Conservation (phyloP, 1,140 invertebrate genomes). For the Caenorhabditis elegans region DNA sequence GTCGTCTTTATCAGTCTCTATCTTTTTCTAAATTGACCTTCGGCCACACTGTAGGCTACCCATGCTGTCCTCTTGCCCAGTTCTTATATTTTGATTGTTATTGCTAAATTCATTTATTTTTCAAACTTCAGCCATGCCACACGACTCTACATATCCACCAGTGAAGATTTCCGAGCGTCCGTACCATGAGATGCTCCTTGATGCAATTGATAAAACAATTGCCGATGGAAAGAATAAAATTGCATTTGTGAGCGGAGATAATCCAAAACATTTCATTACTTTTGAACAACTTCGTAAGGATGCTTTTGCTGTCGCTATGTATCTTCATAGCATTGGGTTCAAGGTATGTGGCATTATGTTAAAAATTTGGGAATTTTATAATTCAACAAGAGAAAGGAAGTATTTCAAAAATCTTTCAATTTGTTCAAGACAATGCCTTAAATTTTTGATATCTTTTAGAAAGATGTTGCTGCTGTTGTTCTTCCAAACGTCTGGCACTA, state of each 20-base stretch:
- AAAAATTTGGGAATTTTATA: no score
- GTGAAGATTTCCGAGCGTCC: slow-evolving; percentile 30
- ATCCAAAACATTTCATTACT: background rate
- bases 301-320: slow-evolving; percentile 28
- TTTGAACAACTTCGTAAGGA: slow-evolving; percentile 28
- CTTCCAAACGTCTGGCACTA: slow-evolving; percentile 47
- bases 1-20: background rate
- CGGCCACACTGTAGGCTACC: background rate
- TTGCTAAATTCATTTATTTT: background rate
- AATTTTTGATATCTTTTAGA: background rate
- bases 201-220: slow-evolving; percentile 22
- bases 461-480: slow-evolving; percentile 45
- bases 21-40: background rate
- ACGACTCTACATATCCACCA: slow-evolving; percentile 39
- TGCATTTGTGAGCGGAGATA: slow-evolving; percentile 42
- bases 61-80: no score
- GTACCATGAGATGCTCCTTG: slow-evolving; percentile 39
- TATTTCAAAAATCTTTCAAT: no score
- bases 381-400: no score
- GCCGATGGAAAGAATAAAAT: slow-evolving; percentile 34
- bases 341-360: no score
- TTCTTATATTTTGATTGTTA: background rate
- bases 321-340: slow-evolving; percentile 32
- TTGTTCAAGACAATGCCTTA: background rate
- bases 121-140: background rate